Evolutionary conservation across 2,113 vertebrate species (phyloP), one percentile per base, ranked within the genome.

Genomic region (Siphamia tubifer): DNA sequence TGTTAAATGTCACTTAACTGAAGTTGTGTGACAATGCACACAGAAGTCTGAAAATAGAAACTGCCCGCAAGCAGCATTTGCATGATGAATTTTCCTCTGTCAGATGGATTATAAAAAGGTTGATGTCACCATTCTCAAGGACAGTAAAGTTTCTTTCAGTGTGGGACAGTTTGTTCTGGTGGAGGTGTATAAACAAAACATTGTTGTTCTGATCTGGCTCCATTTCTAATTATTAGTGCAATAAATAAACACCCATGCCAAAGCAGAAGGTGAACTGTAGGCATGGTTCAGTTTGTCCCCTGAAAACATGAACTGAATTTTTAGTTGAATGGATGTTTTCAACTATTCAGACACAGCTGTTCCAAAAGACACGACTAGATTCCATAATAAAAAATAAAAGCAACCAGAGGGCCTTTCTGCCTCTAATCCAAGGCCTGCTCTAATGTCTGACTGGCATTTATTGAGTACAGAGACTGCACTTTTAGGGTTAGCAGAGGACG

Each of bases 1-100:
- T 28, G 21, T 49, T 62, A 68, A 82, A 65, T 61, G 65, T 72
- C 74, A 52, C 39, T 30, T 56, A 66, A 68, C 44, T 77, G 21
- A 51, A 56, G 65, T 62, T 13, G 32, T 34, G 68, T 60, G 47
- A 68, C 44, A 35, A 49, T 28, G 43, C 30, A 5, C 24, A 30
- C 24, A 38, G 36, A 15, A 16, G 15, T 44, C 47, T 49, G 36
- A 69, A 82, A 73, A 74, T 45, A 73, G 49, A 68, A 52, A 24
- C 0, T 15, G 24, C 44, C 36, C 44, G 11, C 23, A 7, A 25
- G 0, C 19, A 54, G 28, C 48, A 57, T 71, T 61, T 68, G 53
- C 40, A 49, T 60, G 74, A 74, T 40, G 31, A 54, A 69, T 68
- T 63, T 52, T 60, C 24, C 68, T 68, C 27, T 9, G 10, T 57